These are phyloP conservation scores for Oncopeltus fasciatus DNA, from an alignment of 1,140 invertebrate species.

Conservation along the genomic window DNA sequence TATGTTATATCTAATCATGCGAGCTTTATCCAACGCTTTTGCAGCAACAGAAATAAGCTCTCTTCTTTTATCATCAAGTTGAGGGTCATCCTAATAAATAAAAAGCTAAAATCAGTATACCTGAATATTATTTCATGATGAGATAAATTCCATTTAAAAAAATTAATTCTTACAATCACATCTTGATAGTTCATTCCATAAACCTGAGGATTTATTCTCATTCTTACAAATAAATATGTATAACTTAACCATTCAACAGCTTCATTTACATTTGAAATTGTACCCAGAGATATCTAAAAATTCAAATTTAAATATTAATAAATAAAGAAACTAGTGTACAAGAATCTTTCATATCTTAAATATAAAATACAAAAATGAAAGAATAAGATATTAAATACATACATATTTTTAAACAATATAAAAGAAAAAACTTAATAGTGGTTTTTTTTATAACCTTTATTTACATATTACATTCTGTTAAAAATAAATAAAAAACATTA, in stretches of 20 bases:
- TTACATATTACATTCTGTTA: too few relatives aligned
- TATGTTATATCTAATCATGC: conserved; percentile 86
- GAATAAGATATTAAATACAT: too few relatives aligned
- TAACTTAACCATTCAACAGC: conserved; percentile 96
- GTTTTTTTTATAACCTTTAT: too few relatives aligned
- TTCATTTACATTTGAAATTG: conserved; percentile 87
- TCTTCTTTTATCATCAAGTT: conserved; percentile 51
- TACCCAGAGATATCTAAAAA: conserved; percentile 72
- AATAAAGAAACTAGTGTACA: too few relatives aligned
- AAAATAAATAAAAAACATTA: too few relatives aligned
- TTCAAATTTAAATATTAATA: too few relatives aligned
- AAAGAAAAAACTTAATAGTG: too few relatives aligned
- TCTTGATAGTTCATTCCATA: conserved; percentile 69
- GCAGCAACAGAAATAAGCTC: conserved; percentile 70
- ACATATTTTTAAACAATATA: too few relatives aligned
- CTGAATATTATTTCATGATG: too few relatives aligned
- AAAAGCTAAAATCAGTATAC: too few relatives aligned
- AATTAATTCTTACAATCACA: conserved; percentile 33
- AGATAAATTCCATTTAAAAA: not conserved
- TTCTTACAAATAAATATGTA: conserved; percentile 89
- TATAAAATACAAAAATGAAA: too few relatives aligned
- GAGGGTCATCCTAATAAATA: conserved; percentile 67
- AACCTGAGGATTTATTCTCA: conserved; percentile 80
- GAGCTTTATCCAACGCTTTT: conserved; percentile 72
- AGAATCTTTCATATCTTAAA: too few relatives aligned